These are phyloP conservation scores for Chlorops oryzae DNA, from an alignment of 1,140 invertebrate species.

Conservation along the genomic window DNA sequence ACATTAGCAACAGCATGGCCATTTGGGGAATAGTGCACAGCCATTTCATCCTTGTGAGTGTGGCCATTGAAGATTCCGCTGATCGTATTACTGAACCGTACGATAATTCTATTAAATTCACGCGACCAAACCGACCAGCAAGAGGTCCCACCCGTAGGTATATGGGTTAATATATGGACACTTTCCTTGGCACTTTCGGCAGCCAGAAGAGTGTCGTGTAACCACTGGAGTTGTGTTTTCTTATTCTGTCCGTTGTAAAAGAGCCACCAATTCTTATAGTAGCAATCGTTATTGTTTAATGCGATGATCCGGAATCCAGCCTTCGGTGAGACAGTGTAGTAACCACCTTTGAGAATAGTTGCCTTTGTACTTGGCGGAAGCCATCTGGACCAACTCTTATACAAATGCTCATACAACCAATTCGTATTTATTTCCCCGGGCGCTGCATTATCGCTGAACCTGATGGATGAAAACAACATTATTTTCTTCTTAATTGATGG, in stretches of 20 bases:
- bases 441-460: constrained; percentile 31
- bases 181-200: constrained; percentile 66
- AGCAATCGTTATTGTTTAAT: constrained; percentile 70
- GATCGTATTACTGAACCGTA: constrained; percentile 63
- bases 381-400: constrained; percentile 61
- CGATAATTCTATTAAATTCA: constrained; percentile 58
- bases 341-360: constrained; percentile 61
- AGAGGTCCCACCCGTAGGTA: constrained; percentile 65
- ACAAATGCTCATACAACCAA: constrained; percentile 64
- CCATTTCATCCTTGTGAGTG: constrained; percentile 69
- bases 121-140: constrained; percentile 63
- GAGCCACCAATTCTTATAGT: constrained; percentile 63
- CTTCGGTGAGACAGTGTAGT: constrained; percentile 58
- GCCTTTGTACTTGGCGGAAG: constrained; percentile 57
- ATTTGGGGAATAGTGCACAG: constrained; percentile 57
- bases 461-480: constrained; percentile 2
- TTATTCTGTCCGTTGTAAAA: constrained; percentile 39
- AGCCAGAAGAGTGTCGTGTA: constrained; percentile 60
- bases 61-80: constrained; percentile 76
- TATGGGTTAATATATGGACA: constrained; percentile 79
- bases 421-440: constrained; percentile 51
- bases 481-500: neutral
- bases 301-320: constrained; percentile 66
- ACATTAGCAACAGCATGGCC: constrained; percentile 58
- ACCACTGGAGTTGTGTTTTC: constrained; percentile 67